Base-by-base conservation (phyloP, 2,113 vertebrate species). In the Heteronetta atricapilla region DNA sequence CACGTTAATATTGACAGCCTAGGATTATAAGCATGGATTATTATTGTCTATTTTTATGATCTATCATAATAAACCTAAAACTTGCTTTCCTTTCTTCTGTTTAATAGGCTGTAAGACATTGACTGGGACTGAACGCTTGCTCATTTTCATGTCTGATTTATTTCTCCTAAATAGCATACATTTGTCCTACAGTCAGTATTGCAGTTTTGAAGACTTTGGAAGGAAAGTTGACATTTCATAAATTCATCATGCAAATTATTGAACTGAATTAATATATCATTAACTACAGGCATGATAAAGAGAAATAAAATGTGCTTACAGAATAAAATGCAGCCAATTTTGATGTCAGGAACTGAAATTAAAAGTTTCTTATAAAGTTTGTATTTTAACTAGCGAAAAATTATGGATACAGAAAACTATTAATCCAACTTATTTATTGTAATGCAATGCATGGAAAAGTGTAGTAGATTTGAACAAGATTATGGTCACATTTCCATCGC, bases 31-130 rank as follows among this genome's bases (percentile, higher is more conserved):
- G 83, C 76, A 78, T 93, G 76, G 82, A 91, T 94, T 97, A 93
- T 63, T 97, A 92, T 93, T 97, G 81, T 90, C 97, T 94, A 94
- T 95, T 85, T 85, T 90, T 59, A 55, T 62, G 94, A 91, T 95
- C 85, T 94, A 91, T 94, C 72, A 84, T 89, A 96, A 64, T 92
- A 92, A 97, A 94, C 52, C 31, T 89, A 92, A 96, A 97, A 98
- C 95, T 97, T 97, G 40, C 90, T 95, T 95, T 52, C 5, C 53
- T 96, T 97, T 86, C 77, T 91, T 97, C 88, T 98, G 88, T 97
- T 97, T 98, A 98, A 97, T 97, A 97, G 97, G 80, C 92, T 98
- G 96, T 96, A 97, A 97, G 95, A 80, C 96, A 97, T 92, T 96
- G 97, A 97, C 94, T 94, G 88, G 72, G 92, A 88, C 91, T 93